Evolutionary conservation across 2,797 vertebrate genomes (phyloP).

Genomic region (Epinephelus awoara): DNA sequence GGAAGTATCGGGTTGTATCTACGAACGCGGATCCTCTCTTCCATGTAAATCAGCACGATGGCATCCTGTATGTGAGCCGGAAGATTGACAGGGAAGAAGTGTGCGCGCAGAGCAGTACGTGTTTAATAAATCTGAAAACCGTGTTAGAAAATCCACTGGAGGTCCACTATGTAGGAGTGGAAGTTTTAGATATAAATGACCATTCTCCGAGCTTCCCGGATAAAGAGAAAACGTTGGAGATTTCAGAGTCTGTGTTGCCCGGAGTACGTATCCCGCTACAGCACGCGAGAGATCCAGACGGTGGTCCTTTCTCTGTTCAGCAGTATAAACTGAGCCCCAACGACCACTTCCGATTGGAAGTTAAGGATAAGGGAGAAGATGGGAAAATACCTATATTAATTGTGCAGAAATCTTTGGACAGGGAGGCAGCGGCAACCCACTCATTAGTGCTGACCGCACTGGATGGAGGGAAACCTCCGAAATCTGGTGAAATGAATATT

Average conservation of each 20-base stretch:
- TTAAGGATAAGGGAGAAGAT: slow-evolving; percentile 67
- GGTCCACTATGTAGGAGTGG: slow-evolving; percentile 83
- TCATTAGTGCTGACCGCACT: slow-evolving; percentile 62
- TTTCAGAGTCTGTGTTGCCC: slow-evolving; percentile 68
- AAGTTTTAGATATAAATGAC: slow-evolving; percentile 86
- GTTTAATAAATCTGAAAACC: slow-evolving; percentile 83
- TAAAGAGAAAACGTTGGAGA: slow-evolving; percentile 60
- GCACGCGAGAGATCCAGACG: slow-evolving; percentile 62
- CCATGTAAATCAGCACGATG: slow-evolving; percentile 83
- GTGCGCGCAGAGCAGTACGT: slow-evolving; percentile 73
- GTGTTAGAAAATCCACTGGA: slow-evolving; percentile 84
- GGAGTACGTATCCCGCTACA: slow-evolving; percentile 68
- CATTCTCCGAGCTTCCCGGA: slow-evolving; percentile 74
- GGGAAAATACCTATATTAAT: slow-evolving; percentile 77
- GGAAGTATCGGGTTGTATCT: slow-evolving; percentile 82
- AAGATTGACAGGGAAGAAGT: slow-evolving; percentile 85
- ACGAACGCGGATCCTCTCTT: slow-evolving; percentile 71
- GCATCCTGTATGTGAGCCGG: slow-evolving; percentile 82
- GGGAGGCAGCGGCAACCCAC: slow-evolving; percentile 46
- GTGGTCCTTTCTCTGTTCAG: slow-evolving; percentile 58
- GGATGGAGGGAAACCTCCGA: slow-evolving; percentile 74
- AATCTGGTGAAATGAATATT: slow-evolving; percentile 49
- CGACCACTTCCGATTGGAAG: slow-evolving; percentile 75
- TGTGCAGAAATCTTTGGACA: slow-evolving; percentile 74
- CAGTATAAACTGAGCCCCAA: slow-evolving; percentile 71